Conservation (phyloP, 2,797 vertebrate genomes). For the Sternarchorhynchus goeldii region DNA sequence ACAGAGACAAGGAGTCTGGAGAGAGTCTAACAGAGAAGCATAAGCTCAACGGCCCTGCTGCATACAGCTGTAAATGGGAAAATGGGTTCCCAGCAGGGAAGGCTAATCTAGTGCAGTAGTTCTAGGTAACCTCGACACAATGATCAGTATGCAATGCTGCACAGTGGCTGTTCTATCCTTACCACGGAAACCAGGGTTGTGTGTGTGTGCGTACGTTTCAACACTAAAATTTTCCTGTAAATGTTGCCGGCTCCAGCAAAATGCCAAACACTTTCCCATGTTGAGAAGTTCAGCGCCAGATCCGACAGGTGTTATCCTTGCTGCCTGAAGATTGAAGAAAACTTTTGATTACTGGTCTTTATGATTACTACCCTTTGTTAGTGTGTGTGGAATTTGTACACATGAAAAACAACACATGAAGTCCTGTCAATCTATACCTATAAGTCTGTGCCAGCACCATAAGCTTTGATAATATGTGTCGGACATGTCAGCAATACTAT, state of each 20-base stretch:
- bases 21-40: too few species aligned
- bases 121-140: too few species aligned
- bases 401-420: background rate
- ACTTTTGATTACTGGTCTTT: background rate
- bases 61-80: too few species aligned
- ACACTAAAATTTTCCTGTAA: constrained; percentile 24
- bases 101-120: too few species aligned
- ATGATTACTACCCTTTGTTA: background rate
- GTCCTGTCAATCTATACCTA: too few species aligned
- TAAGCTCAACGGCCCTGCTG: too few species aligned
- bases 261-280: background rate
- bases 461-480: too few species aligned
- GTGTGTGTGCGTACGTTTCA: constrained; percentile 8
- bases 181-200: background rate
- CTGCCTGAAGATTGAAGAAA: constrained; percentile 78
- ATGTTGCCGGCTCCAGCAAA: background rate
- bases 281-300: constrained; percentile 81
- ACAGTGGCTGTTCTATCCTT: background rate
- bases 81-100: too few species aligned
- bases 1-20: too few species aligned
- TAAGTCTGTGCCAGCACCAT: too few species aligned
- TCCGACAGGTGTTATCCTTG: constrained; percentile 94
- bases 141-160: background rate
- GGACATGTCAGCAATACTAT: too few species aligned
- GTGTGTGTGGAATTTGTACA: background rate